These are phyloP conservation scores for Drusus annulatus DNA, from an alignment of 1,140 invertebrate genomes.

Conservation along the genomic window DNA sequence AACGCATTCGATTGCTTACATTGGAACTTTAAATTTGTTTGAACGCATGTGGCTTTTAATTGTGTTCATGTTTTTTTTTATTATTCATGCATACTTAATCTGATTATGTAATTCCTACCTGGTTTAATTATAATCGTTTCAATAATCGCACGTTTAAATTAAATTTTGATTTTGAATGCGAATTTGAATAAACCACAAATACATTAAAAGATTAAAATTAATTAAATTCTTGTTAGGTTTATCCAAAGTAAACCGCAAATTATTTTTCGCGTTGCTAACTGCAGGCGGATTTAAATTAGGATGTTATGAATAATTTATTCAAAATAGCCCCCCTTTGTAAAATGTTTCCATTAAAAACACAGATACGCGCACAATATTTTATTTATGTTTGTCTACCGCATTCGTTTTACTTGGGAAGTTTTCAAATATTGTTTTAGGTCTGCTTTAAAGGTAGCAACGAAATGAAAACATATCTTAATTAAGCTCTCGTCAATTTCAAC, in stretches of 20 bases:
- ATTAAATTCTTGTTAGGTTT: conserved; percentile 29
- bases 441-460: neutral
- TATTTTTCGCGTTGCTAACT: conserved; percentile 33
- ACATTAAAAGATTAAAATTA: conserved; percentile 13
- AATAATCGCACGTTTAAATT: too few species aligned
- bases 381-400: neutral
- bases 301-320: conserved; percentile 21
- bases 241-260: conserved; percentile 25
- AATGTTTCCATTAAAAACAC: conserved; percentile 26
- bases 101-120: too few species aligned
- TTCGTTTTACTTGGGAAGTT: neutral
- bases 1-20: too few species aligned
- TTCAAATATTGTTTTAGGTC: conserved; percentile 23
- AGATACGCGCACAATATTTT: neutral
- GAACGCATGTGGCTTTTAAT: too few species aligned
- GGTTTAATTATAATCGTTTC: too few species aligned
- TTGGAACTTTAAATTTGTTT: too few species aligned
- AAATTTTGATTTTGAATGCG: too few species aligned
- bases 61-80: too few species aligned
- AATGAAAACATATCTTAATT: neutral
- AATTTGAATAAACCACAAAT: neutral
- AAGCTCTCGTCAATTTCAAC: too few species aligned
- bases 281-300: conserved; percentile 26
- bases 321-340: conserved; percentile 16
- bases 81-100: too few species aligned